These are phyloP conservation scores for Apostichopus californicus DNA, from an alignment of 35 echinoderm and acorn worm genomes.

Conservation along the genomic window DNA sequence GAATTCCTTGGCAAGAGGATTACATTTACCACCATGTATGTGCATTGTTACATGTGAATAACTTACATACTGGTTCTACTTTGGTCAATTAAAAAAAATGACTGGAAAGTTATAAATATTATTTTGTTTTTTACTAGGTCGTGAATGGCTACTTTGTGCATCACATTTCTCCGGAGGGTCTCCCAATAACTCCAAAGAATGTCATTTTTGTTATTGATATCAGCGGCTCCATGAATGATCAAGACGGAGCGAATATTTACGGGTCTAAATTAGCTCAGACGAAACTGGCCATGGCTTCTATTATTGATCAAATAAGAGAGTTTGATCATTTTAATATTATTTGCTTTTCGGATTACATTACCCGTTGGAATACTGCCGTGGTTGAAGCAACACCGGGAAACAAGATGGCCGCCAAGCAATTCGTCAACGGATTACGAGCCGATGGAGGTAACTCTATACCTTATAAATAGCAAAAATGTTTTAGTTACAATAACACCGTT, in stretches of 20 bases:
- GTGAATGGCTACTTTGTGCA: conserved; percentile 92
- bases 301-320: too few species aligned
- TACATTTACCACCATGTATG: conserved; percentile 34
- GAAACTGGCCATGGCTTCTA: conserved; percentile 61
- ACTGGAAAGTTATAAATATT: conserved; percentile 58
- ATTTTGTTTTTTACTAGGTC: conserved; percentile 84
- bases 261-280: conserved; percentile 75
- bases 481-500: too few species aligned
- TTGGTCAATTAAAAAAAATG: background rate
- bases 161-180: conserved; percentile 84
- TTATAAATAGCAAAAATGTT: too few species aligned
- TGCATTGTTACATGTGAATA: conserved; percentile 86
- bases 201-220: conserved; percentile 88
- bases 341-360: too few species aligned
- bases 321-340: too few species aligned
- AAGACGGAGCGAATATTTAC: background rate
- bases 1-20: too few species aligned
- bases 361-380: too few species aligned
- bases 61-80: conserved; percentile 78
- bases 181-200: conserved; percentile 66
- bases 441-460: conserved; percentile 34
- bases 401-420: conserved; percentile 27
- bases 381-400: conserved; percentile 56
- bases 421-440: conserved; percentile 22
- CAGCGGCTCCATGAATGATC: conserved; percentile 78